These are phyloP conservation scores for Guaruba guarouba DNA, from an alignment of 2,113 vertebrate species.

Conservation along the genomic window DNA sequence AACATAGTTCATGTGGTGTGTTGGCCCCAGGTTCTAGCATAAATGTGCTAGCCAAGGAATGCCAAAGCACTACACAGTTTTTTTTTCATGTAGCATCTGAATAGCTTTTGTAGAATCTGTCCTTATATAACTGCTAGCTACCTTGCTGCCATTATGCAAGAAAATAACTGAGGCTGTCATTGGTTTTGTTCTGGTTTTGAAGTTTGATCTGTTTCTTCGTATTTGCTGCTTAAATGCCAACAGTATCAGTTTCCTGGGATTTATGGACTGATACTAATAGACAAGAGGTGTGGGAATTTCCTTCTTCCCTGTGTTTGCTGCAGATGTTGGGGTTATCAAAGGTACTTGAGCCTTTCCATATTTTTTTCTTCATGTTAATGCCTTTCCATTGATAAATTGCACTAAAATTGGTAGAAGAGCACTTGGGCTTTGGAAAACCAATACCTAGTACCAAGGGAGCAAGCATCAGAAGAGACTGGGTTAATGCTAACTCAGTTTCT, in stretches of 20 bases:
- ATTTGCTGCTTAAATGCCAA: not conserved
- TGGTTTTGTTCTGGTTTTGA: not conserved
- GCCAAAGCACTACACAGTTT: not conserved
- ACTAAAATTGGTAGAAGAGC: not conserved
- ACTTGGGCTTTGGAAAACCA: not conserved
- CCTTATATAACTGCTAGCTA: not conserved
- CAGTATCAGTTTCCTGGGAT: not conserved
- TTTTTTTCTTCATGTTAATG: not conserved
- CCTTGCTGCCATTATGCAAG: not conserved
- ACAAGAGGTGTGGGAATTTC: not conserved
- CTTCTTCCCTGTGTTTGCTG: conserved; percentile 2
- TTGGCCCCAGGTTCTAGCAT: not conserved
- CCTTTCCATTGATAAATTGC: not conserved
- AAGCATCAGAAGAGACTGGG: not conserved
- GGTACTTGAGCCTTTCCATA: not conserved
- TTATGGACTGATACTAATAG: not conserved
- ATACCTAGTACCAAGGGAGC: not conserved
- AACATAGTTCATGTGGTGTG: not conserved
- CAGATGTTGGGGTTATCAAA: not conserved
- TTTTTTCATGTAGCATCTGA: not conserved
- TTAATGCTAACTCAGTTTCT: not conserved
- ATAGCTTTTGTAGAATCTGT: not conserved
- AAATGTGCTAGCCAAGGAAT: not conserved
- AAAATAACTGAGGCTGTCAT: not conserved
- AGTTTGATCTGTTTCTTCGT: not conserved